A percentile compares a stretch with the other conserved stretches of the same genome.
These are phyloP conservation scores for Athripsodes cinereus DNA, from an alignment of 2,888 invertebrate species.

Conservation along the genomic window DNA sequence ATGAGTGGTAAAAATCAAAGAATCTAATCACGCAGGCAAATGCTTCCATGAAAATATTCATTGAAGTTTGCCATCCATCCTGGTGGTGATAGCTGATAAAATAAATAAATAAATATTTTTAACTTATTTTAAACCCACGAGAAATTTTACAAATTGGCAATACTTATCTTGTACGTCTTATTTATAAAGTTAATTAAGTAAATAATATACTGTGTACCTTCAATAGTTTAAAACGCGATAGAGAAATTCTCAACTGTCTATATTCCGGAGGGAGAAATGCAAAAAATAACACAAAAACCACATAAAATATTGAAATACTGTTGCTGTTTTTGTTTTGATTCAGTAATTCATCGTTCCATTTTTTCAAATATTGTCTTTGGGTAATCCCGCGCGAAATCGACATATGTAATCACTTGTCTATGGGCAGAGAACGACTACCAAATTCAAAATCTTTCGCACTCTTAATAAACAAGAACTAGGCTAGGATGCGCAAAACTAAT, in stretches of 20 bases:
- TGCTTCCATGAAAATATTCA: no score
- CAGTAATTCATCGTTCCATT: not conserved
- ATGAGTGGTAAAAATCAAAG: no score
- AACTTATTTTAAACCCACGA: no score
- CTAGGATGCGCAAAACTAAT: no score
- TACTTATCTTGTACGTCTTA: no score
- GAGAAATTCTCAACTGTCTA: constrained; percentile 1
- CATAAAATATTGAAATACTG: constrained; percentile 1
- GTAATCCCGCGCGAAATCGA: constrained; percentile 3
- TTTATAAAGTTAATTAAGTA: no score
- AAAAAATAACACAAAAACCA: constrained; percentile 7
- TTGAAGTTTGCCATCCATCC: no score
- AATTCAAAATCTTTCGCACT: not conserved
- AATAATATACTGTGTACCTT: not conserved
- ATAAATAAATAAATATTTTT: no score
- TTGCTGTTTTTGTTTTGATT: not conserved
- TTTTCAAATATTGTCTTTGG: not conserved
- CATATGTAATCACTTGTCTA: constrained; percentile 10
- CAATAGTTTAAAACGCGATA: not conserved
- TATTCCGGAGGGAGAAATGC: constrained; percentile 14
- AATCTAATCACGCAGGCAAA: no score
- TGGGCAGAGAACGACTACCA: not conserved
- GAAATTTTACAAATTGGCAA: no score
- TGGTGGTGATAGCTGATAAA: no score
- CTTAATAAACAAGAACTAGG: no score